Base-by-base conservation (phyloP, 2,113 vertebrate genomes). In the Amphiprion ocellaris region DNA sequence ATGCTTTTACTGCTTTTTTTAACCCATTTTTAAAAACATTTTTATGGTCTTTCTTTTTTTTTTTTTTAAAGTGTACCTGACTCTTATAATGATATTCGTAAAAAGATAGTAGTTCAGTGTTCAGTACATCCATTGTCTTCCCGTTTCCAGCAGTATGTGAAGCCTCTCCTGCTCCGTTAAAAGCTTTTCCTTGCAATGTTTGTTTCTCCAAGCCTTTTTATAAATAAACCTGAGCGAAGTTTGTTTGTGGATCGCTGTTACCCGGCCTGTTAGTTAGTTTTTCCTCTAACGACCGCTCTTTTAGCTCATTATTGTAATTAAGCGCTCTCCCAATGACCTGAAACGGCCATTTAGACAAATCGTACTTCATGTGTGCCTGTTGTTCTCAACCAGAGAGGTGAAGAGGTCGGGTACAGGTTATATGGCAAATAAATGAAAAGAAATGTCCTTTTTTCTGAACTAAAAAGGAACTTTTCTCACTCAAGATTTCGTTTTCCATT, bases 251-350 rank as follows among this genome's bases (percentile, higher is more conserved):
- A 16, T 81, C n/a, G 4, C 49, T 55, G 64, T 39, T 69, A 33
- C 53, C 4, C 5, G 26, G 66, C 56, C 47, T 54, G 55, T 69
- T 50, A 53, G 77, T 89, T 84, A 60, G 79, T 89, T 85, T 85
- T 80, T 82, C 26, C 74, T 90, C 83, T 77, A 91, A 86, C 80
- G 79, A 83, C 75, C 64, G 37, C 88, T 87, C 69, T 70, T 87
- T 87, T 80, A 82, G 61, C 79, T 90, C 88, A 87, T 90, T 91
- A 87, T 84, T 75, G 67, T 78, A 86, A 89, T 86, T 62, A 88
- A 87, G 74, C 16, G 74, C 71, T 88, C 69, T 67, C 41, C 54
- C 87, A 86, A 54, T 81, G 87, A 91, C 85, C 85, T 84, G 85
- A 73, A 88, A 86, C 71, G 67, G 69, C 63, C 77, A 24, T 87